These are phyloP conservation scores for Hippoglossus stenolepis DNA, from an alignment of 2,113 vertebrate genomes.

Conservation along the genomic window DNA sequence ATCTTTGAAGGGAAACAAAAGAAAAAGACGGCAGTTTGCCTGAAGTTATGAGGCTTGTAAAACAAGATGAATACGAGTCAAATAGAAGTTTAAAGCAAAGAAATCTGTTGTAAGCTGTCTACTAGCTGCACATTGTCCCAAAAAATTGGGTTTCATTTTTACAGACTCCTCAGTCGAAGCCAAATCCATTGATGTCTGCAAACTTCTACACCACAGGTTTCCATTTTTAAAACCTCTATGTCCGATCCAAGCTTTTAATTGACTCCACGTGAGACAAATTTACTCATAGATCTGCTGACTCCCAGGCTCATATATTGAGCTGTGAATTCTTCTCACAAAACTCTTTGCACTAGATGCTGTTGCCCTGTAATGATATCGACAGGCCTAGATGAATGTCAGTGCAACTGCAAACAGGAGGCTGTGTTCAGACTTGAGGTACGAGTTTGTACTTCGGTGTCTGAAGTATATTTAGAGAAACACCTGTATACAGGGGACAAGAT, in stretches of 20 bases:
- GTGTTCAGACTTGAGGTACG: conserved; percentile 31
- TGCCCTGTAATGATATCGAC: conserved; percentile 39
- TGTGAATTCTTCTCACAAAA: conserved; percentile 36
- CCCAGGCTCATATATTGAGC: conserved; percentile 22
- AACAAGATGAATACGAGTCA: conserved; percentile 17
- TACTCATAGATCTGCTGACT: conserved; percentile 24
- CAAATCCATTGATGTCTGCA: background rate
- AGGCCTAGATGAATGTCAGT: conserved; percentile 32
- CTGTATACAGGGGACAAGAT: too few relatives aligned
- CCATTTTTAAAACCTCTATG: conserved; percentile 21
- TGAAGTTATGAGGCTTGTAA: conserved; percentile 31
- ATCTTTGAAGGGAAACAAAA: conserved; percentile 54
- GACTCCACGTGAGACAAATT: conserved; percentile 30
- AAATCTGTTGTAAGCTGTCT: background rate
- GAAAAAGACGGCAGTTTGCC: conserved; percentile 38
- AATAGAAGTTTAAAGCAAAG: conserved; percentile 37
- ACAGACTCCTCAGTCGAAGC: conserved; percentile 9
- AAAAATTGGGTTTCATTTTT: conserved; percentile 4
- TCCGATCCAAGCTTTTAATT: conserved; percentile 28
- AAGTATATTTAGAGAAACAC: too few relatives aligned
- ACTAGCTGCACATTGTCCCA: conserved; percentile 15
- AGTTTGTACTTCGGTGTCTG: background rate
- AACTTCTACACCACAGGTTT: conserved; percentile 10
- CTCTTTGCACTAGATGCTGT: conserved; percentile 28
- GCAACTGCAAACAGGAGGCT: conserved; percentile 11